phyloP scores from a whole-genome alignment of 1,140 invertebrate species.

The Melanaphis sacchari region DNA sequence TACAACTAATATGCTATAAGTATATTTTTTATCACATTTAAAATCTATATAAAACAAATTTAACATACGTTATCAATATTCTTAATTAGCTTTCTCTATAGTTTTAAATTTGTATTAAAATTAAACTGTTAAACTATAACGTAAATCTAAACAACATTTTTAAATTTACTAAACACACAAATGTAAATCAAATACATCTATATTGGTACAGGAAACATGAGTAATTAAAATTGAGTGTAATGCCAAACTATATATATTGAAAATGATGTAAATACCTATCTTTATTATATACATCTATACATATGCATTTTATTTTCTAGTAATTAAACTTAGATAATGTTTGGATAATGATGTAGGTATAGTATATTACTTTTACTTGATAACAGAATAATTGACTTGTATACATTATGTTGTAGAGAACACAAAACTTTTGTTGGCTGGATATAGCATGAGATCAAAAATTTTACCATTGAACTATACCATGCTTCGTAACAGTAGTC shows the following conservation, averaged over 20 bases:
- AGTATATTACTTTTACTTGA: neutral
- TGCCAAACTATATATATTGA: too few relatives aligned
- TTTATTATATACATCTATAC: neutral
- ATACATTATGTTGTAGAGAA: conserved; percentile 3
- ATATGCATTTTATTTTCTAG: neutral
- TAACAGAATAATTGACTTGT: conserved; percentile 20
- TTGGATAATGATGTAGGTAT: neutral
- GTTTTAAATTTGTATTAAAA: neutral
- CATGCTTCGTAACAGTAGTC: conserved; percentile 12
- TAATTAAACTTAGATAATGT: neutral
- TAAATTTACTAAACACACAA: neutral
- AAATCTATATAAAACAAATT: neutral
- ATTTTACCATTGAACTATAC: neutral
- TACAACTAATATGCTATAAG: neutral
- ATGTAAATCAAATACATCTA: neutral
- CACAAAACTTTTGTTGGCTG: neutral
- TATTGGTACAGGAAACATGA: neutral
- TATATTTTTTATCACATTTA: neutral
- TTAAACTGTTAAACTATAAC: neutral
- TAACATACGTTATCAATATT: neutral
- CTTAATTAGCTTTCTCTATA: neutral
- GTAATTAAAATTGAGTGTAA: too few relatives aligned
- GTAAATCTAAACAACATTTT: neutral
- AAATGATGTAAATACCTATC: neutral
- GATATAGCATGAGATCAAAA: neutral